phyloP scores from a whole-genome alignment of 1,140 invertebrate species.

The Bilobella aurantiaca region DNA sequence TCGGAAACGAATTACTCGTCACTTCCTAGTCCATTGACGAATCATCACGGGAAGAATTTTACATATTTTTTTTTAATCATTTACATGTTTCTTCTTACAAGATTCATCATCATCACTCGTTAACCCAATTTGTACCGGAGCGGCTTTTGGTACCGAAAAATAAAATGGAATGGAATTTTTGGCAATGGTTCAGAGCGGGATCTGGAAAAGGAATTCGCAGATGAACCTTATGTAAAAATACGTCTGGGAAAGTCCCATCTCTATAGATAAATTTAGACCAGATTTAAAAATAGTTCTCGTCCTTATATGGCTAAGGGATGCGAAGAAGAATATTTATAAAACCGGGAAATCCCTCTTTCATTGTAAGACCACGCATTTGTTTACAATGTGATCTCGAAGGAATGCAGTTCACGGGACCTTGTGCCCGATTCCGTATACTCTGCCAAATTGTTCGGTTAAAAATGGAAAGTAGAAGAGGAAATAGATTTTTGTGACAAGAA shows the following conservation, averaged over 20 bases:
- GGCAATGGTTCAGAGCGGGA: neutral
- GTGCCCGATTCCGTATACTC: neutral
- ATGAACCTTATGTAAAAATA: neutral
- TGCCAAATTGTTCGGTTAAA: neutral
- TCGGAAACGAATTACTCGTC: neutral
- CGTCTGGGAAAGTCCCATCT: neutral
- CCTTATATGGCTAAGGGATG: constrained; percentile 2
- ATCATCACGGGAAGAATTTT: too few species aligned
- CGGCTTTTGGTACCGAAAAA: neutral
- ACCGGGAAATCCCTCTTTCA: neutral
- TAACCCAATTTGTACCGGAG: neutral
- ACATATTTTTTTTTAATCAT: neutral
- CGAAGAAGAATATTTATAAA: constrained; percentile 1
- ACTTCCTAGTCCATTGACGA: too few species aligned
- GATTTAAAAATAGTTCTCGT: neutral
- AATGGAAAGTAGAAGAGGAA: neutral
- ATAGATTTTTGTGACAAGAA: too few species aligned
- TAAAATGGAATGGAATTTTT: neutral
- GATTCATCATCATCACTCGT: neutral
- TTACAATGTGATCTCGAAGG: neutral
- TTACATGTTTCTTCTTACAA: neutral
- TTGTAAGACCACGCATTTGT: neutral
- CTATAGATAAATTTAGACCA: neutral
- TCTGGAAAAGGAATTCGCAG: neutral
- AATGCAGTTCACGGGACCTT: constrained; percentile 3